These are phyloP conservation scores for Iguana delicatissima DNA, from an alignment of 2,797 vertebrate species.

Conservation along the genomic window DNA sequence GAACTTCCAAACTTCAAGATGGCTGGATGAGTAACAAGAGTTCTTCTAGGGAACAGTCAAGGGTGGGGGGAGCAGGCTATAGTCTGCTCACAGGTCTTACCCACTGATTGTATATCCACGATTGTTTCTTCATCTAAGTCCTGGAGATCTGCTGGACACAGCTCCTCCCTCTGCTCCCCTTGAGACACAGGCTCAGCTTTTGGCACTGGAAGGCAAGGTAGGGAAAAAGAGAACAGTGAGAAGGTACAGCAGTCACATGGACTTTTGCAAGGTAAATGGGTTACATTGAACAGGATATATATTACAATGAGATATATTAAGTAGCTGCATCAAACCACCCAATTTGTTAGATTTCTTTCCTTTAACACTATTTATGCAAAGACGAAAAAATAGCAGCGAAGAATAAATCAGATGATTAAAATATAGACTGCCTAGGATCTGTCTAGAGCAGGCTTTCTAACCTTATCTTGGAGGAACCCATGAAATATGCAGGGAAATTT, in stretches of 20 bases:
- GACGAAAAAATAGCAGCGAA: no score
- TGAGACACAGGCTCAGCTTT: background rate
- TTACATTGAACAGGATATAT: no score
- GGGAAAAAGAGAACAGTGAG: background rate
- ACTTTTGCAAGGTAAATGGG: no score
- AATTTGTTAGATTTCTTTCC: no score
- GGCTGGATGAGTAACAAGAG: background rate
- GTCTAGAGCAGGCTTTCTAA: no score
- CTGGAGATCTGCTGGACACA: background rate
- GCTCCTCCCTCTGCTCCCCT: background rate
- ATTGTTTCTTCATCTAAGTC: background rate
- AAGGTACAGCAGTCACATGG: background rate
- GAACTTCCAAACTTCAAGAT: background rate
- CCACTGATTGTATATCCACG: background rate
- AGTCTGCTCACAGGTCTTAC: background rate
- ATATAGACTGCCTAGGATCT: no score
- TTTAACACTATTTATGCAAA: no score
- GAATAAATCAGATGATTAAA: no score
- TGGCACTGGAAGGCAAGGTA: background rate
- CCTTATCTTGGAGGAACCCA: no score
- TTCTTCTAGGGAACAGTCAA: background rate
- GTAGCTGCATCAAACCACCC: no score
- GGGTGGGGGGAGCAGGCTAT: rapidly evolving
- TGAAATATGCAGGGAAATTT: no score
- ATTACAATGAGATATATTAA: no score